phyloP scores from a whole-genome alignment of 1,140 invertebrate genomes.

The Homarus americanus region DNA sequence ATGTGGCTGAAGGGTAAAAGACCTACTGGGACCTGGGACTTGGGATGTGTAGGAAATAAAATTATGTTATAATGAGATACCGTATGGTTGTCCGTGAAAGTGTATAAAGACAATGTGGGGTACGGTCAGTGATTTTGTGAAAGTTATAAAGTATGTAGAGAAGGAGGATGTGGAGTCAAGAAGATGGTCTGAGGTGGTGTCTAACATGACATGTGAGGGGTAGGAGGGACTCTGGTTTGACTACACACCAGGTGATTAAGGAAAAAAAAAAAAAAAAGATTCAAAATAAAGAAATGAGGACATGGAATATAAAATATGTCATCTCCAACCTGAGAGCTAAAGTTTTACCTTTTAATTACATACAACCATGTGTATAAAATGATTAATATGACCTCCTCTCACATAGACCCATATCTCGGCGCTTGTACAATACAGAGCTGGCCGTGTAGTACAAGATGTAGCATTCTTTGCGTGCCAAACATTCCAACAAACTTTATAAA shows the following conservation, averaged over 20 bases:
- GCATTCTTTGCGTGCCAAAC: constrained; percentile 6
- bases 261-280: neutral
- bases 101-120: neutral
- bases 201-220: neutral
- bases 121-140: neutral
- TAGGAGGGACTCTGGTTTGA: neutral
- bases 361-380: constrained; percentile 62
- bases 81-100: neutral
- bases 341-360: constrained; percentile 46
- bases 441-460: constrained; percentile 10
- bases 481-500: constrained; percentile 26
- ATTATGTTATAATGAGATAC: neutral
- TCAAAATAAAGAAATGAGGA: constrained; percentile 21
- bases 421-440: constrained; percentile 33
- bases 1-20: neutral
- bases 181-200: neutral
- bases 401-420: constrained; percentile 22
- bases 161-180: no score
- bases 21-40: no score
- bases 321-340: constrained; percentile 68
- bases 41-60: neutral
- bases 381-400: constrained; percentile 9
- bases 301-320: constrained; percentile 57
- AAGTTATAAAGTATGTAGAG: no score
- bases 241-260: neutral